Conservation (phyloP, 2,888 invertebrate species). For the Taphrorychus bicolor region DNA sequence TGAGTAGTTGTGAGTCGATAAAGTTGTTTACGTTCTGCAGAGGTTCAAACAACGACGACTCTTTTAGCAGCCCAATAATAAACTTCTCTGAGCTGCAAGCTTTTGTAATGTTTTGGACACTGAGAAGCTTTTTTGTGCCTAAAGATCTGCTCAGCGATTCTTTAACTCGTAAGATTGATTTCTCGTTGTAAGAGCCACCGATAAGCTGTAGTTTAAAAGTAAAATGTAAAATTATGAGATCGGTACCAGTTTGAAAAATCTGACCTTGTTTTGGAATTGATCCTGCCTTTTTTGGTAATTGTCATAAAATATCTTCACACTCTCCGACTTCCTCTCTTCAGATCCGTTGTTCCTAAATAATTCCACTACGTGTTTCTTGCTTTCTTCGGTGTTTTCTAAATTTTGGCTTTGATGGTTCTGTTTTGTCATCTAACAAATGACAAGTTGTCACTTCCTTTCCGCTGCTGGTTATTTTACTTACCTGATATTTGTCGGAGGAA, state of each 20-base stretch:
- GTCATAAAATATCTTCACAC: constrained; percentile 5
- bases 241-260: too few relatives aligned
- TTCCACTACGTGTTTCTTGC: constrained; percentile 26
- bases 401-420: background rate
- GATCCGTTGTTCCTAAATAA: constrained; percentile 8
- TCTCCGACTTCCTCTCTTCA: background rate
- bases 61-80: constrained; percentile 17
- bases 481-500: constrained; percentile 14
- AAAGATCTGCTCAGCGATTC: constrained; percentile 16
- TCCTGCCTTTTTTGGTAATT: constrained; percentile 4
- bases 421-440: constrained; percentile 2
- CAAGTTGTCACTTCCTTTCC: background rate
- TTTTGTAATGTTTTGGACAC: constrained; percentile 33
- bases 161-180: constrained; percentile 17
- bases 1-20: constrained; percentile 23
- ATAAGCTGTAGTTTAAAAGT: constrained; percentile 8
- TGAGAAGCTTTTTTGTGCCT: constrained; percentile 18
- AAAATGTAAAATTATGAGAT: too few relatives aligned
- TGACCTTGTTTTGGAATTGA: too few relatives aligned
- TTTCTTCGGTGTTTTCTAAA: background rate
- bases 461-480: constrained; percentile 3
- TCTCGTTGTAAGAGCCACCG: constrained; percentile 26
- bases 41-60: constrained; percentile 33
- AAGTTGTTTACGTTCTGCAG: constrained; percentile 38
- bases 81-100: too few relatives aligned